A percentile compares a stretch with the other conserved stretches of the same genome.
These are phyloP conservation scores for Naso thynnoides DNA, from an alignment of 2,797 vertebrate genomes.

Conservation along the genomic window DNA sequence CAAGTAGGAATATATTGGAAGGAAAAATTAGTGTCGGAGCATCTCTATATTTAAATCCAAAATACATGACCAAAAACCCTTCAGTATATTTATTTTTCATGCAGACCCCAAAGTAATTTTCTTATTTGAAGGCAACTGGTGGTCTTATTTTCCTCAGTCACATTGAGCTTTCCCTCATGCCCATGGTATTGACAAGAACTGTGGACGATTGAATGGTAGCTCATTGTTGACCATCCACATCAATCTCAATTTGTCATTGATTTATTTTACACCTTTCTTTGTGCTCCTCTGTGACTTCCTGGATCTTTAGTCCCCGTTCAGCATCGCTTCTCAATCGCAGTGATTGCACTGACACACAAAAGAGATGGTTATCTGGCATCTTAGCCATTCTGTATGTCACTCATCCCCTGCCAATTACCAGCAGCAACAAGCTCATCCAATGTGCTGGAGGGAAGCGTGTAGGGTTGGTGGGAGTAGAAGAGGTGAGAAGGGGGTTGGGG, in stretches of 20 bases:
- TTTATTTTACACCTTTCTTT: constrained; percentile 55
- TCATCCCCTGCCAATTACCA: constrained; percentile 77
- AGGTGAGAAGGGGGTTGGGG: constrained; percentile 61
- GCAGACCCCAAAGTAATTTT: not conserved
- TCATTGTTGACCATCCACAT: constrained; percentile 8
- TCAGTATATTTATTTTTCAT: not conserved
- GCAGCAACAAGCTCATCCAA: constrained; percentile 61
- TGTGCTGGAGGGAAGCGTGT: constrained; percentile 46
- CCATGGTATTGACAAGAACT: constrained; percentile 20
- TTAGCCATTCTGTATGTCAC: constrained; percentile 65
- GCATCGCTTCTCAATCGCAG: constrained; percentile 37
- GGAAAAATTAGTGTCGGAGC: too few species aligned
- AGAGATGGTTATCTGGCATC: constrained; percentile 66
- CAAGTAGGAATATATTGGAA: too few species aligned
- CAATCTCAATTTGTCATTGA: constrained; percentile 39
- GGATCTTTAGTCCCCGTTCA: constrained; percentile 28
- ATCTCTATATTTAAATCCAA: not conserved
- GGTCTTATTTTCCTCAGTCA: constrained; percentile 19
- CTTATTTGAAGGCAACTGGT: constrained; percentile 30
- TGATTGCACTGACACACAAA: constrained; percentile 56
- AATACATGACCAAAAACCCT: not conserved
- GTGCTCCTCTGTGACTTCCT: constrained; percentile 19
- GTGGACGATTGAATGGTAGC: constrained; percentile 31
- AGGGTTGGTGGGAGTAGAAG: constrained; percentile 43
- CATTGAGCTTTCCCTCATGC: constrained; percentile 1